These are phyloP conservation scores for Nothura maculosa DNA, from an alignment of 2,797 vertebrate genomes.

Conservation along the genomic window DNA sequence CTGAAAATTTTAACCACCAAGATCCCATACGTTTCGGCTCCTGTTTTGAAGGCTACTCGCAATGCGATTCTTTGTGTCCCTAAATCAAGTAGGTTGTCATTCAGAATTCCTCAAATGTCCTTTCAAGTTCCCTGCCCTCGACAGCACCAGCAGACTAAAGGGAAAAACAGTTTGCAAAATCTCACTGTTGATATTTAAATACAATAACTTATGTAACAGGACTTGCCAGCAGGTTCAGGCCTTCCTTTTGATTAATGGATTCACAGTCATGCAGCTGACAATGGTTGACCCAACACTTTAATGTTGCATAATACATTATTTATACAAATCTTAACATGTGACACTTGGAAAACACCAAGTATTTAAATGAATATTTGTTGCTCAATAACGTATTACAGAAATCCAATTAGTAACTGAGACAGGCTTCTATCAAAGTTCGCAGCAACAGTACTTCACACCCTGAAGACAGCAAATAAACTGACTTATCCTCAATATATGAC, in stretches of 20 bases:
- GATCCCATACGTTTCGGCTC: neutral
- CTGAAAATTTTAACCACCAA: neutral
- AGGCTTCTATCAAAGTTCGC: neutral
- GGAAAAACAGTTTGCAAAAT: neutral
- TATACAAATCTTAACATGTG: neutral
- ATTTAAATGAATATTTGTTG: neutral
- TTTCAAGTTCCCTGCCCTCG: neutral
- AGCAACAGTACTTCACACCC: neutral
- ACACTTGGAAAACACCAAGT: neutral
- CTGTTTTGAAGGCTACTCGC: neutral
- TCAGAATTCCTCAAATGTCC: neutral
- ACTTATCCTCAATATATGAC: neutral
- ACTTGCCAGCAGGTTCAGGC: neutral
- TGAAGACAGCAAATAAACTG: neutral
- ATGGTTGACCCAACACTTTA: neutral
- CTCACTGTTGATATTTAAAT: neutral
- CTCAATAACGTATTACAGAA: neutral
- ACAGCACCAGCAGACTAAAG: neutral
- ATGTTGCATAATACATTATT: neutral
- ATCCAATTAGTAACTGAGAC: neutral
- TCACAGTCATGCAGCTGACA: neutral
- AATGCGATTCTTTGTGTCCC: neutral
- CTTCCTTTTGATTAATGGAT: neutral
- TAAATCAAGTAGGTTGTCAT: neutral
- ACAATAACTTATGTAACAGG: neutral